Evolutionary conservation across 2,888 invertebrate species (phyloP).

Genomic region (Cataglyphis altisquamis): DNA sequence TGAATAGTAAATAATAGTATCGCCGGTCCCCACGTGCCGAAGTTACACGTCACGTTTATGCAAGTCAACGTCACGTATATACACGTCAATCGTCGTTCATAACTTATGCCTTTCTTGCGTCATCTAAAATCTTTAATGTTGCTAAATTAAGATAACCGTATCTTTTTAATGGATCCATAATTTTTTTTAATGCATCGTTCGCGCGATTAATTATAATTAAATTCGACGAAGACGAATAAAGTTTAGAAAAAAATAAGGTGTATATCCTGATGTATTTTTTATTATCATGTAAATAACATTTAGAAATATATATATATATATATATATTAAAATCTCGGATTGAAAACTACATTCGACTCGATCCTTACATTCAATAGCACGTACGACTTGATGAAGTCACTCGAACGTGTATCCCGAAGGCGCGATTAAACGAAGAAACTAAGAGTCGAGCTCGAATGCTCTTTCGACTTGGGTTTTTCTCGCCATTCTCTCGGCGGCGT

Average conservation of each 20-base stretch:
- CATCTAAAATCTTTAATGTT: neutral
- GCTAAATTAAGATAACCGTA: neutral
- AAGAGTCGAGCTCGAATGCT: conserved; percentile 25
- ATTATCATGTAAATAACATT: neutral
- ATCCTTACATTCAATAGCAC: neutral
- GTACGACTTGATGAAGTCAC: conserved; percentile 49
- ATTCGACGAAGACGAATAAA: conserved; percentile 45
- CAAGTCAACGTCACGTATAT: conserved; percentile 9
- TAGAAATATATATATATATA: neutral
- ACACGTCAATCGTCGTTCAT: conserved; percentile 19
- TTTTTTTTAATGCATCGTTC: conserved; percentile 28
- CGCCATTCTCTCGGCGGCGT: conserved; percentile 26
- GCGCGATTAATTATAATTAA: conserved; percentile 26
- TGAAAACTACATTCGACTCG: conserved; percentile 3
- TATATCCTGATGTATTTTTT: neutral
- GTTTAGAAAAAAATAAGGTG: neutral
- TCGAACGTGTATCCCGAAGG: conserved; percentile 52
- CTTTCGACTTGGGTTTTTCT: conserved; percentile 42
- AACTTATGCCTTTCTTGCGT: conserved; percentile 1
- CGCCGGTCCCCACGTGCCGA: conserved; percentile 67
- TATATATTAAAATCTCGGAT: neutral
- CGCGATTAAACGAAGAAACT: conserved; percentile 46
- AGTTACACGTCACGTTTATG: conserved; percentile 53
- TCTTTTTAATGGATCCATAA: neutral
- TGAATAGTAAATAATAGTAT: conserved; percentile 74